A percentile compares a stretch with the other conserved stretches of the same genome.
phyloP scores from a whole-genome alignment of 2,888 invertebrate species.

The Meloe dianella region DNA sequence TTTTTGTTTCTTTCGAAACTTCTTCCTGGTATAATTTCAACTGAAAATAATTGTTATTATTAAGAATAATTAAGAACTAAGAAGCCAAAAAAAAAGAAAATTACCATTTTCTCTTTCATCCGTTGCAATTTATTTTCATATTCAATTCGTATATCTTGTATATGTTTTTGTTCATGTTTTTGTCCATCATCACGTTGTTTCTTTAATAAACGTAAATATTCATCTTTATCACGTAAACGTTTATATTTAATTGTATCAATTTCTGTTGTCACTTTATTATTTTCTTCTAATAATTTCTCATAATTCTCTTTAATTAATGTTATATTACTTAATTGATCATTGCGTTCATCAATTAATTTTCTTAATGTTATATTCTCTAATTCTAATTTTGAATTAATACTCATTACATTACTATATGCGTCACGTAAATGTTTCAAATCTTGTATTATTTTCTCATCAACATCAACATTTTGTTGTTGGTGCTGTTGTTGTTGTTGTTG shows the following conservation, averaged over 20 bases:
- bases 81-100: too few relatives aligned
- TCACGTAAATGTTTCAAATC: conserved; percentile 43
- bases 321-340: conserved; percentile 41
- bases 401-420: conserved; percentile 50
- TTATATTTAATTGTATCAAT: conserved; percentile 56
- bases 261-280: conserved; percentile 53
- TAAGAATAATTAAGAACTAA: neutral
- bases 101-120: conserved; percentile 84
- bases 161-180: conserved; percentile 56
- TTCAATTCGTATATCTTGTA: conserved; percentile 67
- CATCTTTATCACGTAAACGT: conserved; percentile 53
- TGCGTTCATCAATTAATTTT: conserved; percentile 42
- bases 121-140: conserved; percentile 78
- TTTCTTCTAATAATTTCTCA: conserved; percentile 56
- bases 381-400: conserved; percentile 51
- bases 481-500: conserved; percentile 17
- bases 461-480: conserved; percentile 14
- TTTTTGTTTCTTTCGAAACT: conserved; percentile 65
- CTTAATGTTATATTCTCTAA: conserved; percentile 49
- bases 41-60: conserved; percentile 52
- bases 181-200: conserved; percentile 50
- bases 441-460: conserved; percentile 23
- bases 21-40: conserved; percentile 70
- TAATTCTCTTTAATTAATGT: conserved; percentile 54
- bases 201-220: conserved; percentile 51